Percentiles rank a stretch among this genome's conserved stretches.
phyloP scores from a whole-genome alignment of 2,888 invertebrate species.

The Dicroscelio sp. region DNA sequence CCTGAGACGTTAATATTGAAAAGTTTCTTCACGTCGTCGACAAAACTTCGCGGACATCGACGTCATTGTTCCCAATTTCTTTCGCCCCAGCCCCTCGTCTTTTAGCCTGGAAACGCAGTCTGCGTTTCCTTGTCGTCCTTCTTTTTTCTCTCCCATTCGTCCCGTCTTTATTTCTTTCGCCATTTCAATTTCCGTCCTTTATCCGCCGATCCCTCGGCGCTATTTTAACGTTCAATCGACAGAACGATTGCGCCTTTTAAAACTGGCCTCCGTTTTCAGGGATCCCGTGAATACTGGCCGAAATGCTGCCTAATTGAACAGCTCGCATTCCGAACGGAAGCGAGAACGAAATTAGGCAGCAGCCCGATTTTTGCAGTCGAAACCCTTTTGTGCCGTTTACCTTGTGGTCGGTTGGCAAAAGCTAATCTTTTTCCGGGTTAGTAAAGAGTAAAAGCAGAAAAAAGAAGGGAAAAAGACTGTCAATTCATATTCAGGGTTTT shows the following conservation, averaged over 20 bases:
- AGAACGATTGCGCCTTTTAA: constrained; percentile 68
- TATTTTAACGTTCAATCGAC: constrained; percentile 69
- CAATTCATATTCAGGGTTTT: no score
- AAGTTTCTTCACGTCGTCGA: constrained; percentile 61
- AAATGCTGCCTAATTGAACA: constrained; percentile 65
- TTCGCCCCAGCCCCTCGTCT: constrained; percentile 42
- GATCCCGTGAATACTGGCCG: constrained; percentile 24
- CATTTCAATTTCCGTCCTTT: constrained; percentile 78
- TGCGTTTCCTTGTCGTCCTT: constrained; percentile 32
- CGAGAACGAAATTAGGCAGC: constrained; percentile 44
- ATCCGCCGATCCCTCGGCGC: no score
- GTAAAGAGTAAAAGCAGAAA: no score
- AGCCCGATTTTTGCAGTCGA: constrained; percentile 18
- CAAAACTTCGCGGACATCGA: constrained; percentile 71
- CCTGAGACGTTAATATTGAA: constrained; percentile 69
- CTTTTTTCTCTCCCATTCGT: constrained; percentile 26
- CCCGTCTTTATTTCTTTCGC: constrained; percentile 66
- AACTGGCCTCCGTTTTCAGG: constrained; percentile 12
- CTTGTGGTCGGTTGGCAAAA: no score
- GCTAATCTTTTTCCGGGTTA: no score
- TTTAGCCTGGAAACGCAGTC: constrained; percentile 34
- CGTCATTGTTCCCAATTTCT: constrained; percentile 78
- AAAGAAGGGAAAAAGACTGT: no score
- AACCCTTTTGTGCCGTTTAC: no score
- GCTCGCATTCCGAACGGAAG: constrained; percentile 38